Evolutionary conservation across 2,113 vertebrate species (phyloP).

Genomic region (Pluvialis apricaria): DNA sequence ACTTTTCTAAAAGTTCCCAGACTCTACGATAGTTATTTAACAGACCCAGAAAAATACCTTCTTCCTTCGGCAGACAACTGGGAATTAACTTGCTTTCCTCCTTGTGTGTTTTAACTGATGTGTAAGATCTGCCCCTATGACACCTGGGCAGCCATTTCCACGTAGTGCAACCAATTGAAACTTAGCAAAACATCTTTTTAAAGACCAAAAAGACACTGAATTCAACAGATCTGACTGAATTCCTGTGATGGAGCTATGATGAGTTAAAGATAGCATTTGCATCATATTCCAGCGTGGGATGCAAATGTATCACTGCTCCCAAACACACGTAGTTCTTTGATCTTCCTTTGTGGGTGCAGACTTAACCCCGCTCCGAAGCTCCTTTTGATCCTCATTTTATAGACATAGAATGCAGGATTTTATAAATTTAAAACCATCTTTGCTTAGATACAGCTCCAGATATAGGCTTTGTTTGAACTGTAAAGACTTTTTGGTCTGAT

Average conservation of each 20-base stretch:
- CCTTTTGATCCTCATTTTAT: neutral
- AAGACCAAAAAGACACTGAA: neutral
- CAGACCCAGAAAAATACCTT: neutral
- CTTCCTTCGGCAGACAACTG: neutral
- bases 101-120: neutral
- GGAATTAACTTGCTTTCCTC: neutral
- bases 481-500: neutral
- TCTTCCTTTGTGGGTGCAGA: neutral
- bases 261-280: neutral
- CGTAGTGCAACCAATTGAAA: neutral
- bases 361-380: neutral
- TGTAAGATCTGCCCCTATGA: neutral
- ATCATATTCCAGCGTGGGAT: neutral
- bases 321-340: neutral
- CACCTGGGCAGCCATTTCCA: neutral
- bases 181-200: neutral
- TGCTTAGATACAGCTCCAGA: neutral
- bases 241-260: rapidly evolving
- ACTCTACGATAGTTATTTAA: neutral
- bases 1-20: neutral
- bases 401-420: neutral
- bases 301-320: neutral
- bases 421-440: neutral
- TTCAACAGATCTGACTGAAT: neutral
- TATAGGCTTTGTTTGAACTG: neutral